Evolutionary conservation across 2,797 vertebrate genomes (phyloP), one percentile per base, ranked within the genome.

Genomic region (Falco concolor): DNA sequence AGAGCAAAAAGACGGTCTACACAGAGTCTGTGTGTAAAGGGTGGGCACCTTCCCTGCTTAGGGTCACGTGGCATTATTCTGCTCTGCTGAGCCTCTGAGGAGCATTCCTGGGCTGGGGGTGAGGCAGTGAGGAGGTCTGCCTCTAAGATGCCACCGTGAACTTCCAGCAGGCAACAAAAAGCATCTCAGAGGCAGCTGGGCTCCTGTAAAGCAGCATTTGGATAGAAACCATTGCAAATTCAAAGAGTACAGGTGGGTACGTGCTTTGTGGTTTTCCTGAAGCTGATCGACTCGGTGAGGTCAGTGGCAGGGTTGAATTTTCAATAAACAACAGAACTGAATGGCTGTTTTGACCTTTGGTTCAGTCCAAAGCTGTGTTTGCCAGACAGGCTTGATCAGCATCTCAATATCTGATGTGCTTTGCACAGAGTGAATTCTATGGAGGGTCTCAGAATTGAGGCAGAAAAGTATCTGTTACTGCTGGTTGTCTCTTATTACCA

Each of bases 391-490:
- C 23, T 67, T 9, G 47, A 49, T 22, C n/a, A 10, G 23, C 21
- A 3, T 13, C 1, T 4, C 25, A 7, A 3, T 0, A 3, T 34
- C 40, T 5, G 0, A 8, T 1, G 34, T 32, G 47, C 27, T 59
- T 57, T 49, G 53, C 32, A 15, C 23, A 19, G 40, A 56, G 20
- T 18, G 23, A 57, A 63, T 13, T 1, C 47, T 53, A 3, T 1
- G 6, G 17, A 20, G 30, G 34, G n/a, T 14, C 8, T 40, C 3
- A 3, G 44, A 10, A 28, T 53, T 16, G 38, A 57, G 32, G 67
- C 17, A 50, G n/a, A 40, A 24, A 59, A 80, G 7, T 13, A 14
- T 34, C 40, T 84, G 14, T 32, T 40, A 23, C 49, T 38, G 8
- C 25, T 38, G 64, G 8, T 6, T 73, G 54, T 42, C 54, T 56